A percentile compares a stretch with the other conserved stretches of the same genome.
These are phyloP conservation scores for Leptodactylus fuscus DNA, from an alignment of 2,113 vertebrate species.

Conservation along the genomic window DNA sequence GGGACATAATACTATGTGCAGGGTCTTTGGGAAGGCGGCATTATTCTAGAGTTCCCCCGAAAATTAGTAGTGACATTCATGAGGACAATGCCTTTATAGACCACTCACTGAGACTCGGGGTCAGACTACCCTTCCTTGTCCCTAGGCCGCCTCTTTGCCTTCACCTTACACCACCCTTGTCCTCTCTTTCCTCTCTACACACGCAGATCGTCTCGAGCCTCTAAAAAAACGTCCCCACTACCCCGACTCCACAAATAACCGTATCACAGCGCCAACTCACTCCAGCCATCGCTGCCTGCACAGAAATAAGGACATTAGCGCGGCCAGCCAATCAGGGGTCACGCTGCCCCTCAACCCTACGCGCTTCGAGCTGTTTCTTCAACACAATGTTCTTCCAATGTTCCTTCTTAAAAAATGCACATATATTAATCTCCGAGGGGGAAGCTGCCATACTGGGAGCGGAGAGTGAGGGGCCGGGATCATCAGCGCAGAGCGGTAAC, in stretches of 20 bases:
- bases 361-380: conserved; percentile 50
- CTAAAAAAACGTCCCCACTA: not conserved
- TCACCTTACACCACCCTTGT: not conserved
- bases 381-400: conserved; percentile 57
- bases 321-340: conserved; percentile 34
- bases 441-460: not conserved
- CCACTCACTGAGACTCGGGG: no score
- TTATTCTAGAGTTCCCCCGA: no score
- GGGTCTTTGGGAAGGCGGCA: no score
- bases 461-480: not conserved
- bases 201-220: not conserved
- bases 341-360: conserved; percentile 5
- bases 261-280: not conserved
- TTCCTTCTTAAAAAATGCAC: conserved; percentile 51
- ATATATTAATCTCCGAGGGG: conserved; percentile 47
- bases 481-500: not conserved
- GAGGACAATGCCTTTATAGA: no score
- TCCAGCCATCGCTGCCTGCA: not conserved
- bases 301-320: conserved; percentile 29
- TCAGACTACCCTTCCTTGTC: no score
- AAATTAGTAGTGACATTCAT: no score
- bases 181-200: not conserved
- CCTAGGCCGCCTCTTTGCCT: no score
- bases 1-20: no score
- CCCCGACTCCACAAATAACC: not conserved